These are phyloP conservation scores for Pseudomyrmex flavicornis DNA, from an alignment of 1,140 invertebrate genomes.

Conservation along the genomic window DNA sequence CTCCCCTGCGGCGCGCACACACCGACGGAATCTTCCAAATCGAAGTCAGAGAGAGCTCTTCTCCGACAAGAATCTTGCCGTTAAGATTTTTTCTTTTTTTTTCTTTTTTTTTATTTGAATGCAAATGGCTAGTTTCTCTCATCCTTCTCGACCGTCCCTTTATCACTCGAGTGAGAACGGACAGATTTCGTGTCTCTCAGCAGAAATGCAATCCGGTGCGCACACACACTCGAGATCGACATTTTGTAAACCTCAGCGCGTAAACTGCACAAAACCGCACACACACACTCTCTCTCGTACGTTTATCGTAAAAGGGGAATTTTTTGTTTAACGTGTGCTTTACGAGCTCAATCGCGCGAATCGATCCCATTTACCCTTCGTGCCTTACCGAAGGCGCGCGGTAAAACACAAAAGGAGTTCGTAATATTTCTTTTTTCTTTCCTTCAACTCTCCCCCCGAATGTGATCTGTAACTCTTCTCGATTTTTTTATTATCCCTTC, in stretches of 20 bases:
- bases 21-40: conserved; percentile 67
- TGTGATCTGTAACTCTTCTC: neutral
- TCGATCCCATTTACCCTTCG: conserved; percentile 36
- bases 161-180: conserved; percentile 45
- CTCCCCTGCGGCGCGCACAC: conserved; percentile 31
- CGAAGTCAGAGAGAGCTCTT: conserved; percentile 49
- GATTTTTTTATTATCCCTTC: conserved; percentile 28
- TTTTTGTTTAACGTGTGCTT: conserved; percentile 48
- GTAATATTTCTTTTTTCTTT: conserved; percentile 36
- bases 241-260: conserved; percentile 23
- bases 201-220: neutral
- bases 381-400: conserved; percentile 1
- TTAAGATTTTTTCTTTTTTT: conserved; percentile 61
- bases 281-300: neutral
- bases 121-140: conserved; percentile 64
- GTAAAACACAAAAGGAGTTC: conserved; percentile 8
- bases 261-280: too few relatives aligned
- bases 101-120: conserved; percentile 63
- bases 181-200: neutral
- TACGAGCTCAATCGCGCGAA: conserved; percentile 31
- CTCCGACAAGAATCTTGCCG: conserved; percentile 61
- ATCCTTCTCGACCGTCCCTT: conserved; percentile 1
- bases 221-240: conserved; percentile 24
- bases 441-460: neutral
- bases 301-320: neutral